Conservation (phyloP, 2,888 invertebrate genomes). For the Eupithecia centaureata region DNA sequence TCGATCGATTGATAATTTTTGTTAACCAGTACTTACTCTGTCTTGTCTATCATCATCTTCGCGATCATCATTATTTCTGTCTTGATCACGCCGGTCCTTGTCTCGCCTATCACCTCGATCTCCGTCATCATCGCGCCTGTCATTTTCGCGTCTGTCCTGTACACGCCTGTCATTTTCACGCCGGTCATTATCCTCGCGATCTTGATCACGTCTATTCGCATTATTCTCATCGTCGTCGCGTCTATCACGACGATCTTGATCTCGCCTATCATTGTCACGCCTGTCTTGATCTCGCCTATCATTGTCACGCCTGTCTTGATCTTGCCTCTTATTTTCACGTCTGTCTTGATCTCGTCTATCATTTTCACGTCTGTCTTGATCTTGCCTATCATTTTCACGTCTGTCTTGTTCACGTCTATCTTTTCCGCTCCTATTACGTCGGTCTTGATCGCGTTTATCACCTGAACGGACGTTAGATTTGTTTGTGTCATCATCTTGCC, state of each 20-base stretch:
- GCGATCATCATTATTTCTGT: too few relatives aligned
- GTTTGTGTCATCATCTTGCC: too few relatives aligned
- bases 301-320: conserved; percentile 10
- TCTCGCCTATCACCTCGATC: background rate
- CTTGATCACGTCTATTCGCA: too few relatives aligned
- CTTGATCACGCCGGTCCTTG: too few relatives aligned
- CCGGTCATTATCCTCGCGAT: too few relatives aligned
- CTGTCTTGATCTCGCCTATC: background rate
- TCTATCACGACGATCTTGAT: too few relatives aligned
- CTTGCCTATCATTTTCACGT: conserved; percentile 4
- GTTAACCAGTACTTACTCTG: background rate
- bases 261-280: too few relatives aligned
- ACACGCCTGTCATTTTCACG: background rate
- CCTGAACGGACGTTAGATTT: too few relatives aligned
- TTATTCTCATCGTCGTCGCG: conserved; percentile 19
- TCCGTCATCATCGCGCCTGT: background rate
- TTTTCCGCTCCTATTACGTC: conserved; percentile 1
- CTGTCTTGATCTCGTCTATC: background rate
- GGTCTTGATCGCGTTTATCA: background rate
- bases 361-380: conserved; percentile 11
- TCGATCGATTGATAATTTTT: background rate
- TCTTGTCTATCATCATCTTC: too few relatives aligned
- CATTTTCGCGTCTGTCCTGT: background rate
- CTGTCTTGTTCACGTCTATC: conserved; percentile 11
- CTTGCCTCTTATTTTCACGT: conserved; percentile 5